These are phyloP conservation scores for Hermaeophaga mercurialis DNA, from an alignment of 2,888 invertebrate species.

Conservation along the genomic window DNA sequence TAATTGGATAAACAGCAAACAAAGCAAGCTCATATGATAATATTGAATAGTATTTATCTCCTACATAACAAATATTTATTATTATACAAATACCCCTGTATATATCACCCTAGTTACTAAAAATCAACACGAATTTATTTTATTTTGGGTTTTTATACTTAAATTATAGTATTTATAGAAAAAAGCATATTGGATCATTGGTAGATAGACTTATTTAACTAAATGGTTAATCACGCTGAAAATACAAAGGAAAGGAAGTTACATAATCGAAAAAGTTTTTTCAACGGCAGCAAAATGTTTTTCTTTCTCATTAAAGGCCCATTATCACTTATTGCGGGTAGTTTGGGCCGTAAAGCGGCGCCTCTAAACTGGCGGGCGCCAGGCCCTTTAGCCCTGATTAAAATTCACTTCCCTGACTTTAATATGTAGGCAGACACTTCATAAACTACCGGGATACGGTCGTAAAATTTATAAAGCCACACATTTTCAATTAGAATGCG, in stretches of 20 bases:
- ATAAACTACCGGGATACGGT: constrained; percentile 28
- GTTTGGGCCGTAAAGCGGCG: constrained; percentile 40
- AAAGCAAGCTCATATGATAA: neutral
- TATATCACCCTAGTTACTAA: too few relatives aligned
- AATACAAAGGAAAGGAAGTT: neutral
- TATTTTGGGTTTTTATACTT: too few relatives aligned
- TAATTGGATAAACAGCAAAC: neutral
- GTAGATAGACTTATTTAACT: too few relatives aligned
- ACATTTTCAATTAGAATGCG: constrained; percentile 32
- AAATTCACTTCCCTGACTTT: constrained; percentile 39
- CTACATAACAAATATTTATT: too few relatives aligned
- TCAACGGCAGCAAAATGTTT: constrained; percentile 21
- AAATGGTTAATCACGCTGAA: too few relatives aligned
- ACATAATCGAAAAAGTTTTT: neutral
- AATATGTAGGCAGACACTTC: constrained; percentile 34
- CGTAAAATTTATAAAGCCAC: constrained; percentile 36
- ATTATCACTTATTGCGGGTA: constrained; percentile 45
- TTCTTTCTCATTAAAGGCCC: constrained; percentile 42
- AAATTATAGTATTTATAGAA: too few relatives aligned
- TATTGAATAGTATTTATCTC: too few relatives aligned
- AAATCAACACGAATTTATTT: too few relatives aligned
- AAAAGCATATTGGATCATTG: too few relatives aligned
- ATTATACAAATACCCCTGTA: too few relatives aligned
- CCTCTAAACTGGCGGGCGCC: constrained; percentile 41
- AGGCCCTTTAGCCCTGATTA: constrained; percentile 41